Evolutionary conservation across 2,797 vertebrate genomes (phyloP), one percentile per base, ranked within the genome.

Genomic region (Siniperca obscura): DNA sequence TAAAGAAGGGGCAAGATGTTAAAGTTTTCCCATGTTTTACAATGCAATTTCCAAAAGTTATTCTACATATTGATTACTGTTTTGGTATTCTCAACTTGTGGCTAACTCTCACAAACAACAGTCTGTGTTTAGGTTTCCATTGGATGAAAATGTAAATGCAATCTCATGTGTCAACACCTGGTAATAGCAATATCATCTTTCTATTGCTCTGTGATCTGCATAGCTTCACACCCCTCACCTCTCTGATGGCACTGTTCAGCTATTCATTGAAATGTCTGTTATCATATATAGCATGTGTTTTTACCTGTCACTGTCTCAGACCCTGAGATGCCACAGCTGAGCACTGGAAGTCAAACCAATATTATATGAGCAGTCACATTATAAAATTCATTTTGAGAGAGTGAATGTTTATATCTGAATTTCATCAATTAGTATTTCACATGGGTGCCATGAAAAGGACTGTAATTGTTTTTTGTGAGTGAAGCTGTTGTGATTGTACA

Each of bases 231-330:
- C 81, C 88, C 70, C 86, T 90, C 90, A 87, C 85, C 88, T 78
- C 76, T 88, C 87, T 94, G 93, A 94, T 94, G 87, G 90, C 86
- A 86, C 94, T 93, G 93, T 90, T 95, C 93, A 94, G 90, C 92
- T 94, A 95, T 94, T 94, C 94, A 93, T 94, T 88, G 94, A 95
- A 94, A 94, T 92, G 92, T 94, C 93, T 93, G 89, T 92, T 91
- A 92, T 94, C 92, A 89, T 86, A 92, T 92, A 89, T 74, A 90
- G 89, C 87, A 65, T 93, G 90, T 93, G 92, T 91, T 94, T 95
- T 94, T 90, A 93, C 90, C 93, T 94, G 94, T 94, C 94, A 93
- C 70, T 62, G 62, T 87, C 84, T 84, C 78, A 82, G 59, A 80
- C 68, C 8, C 59, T 42, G 60, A 80, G 76, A 88, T 74, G 88